Conservation (phyloP, 2,888 invertebrate genomes). For the Pollenia angustigena region DNA sequence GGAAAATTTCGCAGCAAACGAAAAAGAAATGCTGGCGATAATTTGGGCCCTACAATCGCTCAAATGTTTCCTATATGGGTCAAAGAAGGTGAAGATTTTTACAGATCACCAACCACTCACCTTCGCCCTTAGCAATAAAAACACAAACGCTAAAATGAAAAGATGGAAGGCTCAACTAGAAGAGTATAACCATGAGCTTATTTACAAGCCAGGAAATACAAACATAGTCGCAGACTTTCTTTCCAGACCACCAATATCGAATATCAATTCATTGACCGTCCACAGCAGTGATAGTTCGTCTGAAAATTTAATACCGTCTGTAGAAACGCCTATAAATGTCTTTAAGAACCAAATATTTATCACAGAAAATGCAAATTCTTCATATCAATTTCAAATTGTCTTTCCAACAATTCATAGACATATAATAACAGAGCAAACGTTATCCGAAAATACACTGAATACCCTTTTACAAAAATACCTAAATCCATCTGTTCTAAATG, state of each 20-base stretch:
- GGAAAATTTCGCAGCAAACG: conserved; percentile 53
- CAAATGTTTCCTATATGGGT: conserved; percentile 16
- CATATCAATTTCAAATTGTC: background rate
- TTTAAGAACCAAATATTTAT: background rate
- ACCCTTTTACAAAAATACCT: conserved; percentile 6
- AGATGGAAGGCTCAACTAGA: conserved; percentile 66
- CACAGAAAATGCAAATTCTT: background rate
- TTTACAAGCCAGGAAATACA: conserved; percentile 54
- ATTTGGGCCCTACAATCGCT: conserved; percentile 25
- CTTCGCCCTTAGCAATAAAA: too few species aligned
- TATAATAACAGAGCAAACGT: background rate
- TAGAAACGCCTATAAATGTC: background rate
- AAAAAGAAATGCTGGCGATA: conserved; percentile 58
- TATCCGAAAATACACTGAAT: background rate
- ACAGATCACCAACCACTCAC: conserved; percentile 27
- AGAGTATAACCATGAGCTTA: conserved; percentile 67
- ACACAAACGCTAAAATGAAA: too few species aligned
- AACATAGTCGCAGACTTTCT: conserved; percentile 40
- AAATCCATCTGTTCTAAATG: conserved; percentile 8
- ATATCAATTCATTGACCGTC: background rate
- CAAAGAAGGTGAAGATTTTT: conserved; percentile 41
- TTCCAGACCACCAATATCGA: background rate
- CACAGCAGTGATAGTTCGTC: conserved; percentile 17
- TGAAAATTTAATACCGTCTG: background rate
- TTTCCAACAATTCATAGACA: background rate